Evolutionary conservation across 1,140 invertebrate genomes (phyloP), one percentile per base, ranked within the genome.

Genomic region (Procambarus virginalis): DNA sequence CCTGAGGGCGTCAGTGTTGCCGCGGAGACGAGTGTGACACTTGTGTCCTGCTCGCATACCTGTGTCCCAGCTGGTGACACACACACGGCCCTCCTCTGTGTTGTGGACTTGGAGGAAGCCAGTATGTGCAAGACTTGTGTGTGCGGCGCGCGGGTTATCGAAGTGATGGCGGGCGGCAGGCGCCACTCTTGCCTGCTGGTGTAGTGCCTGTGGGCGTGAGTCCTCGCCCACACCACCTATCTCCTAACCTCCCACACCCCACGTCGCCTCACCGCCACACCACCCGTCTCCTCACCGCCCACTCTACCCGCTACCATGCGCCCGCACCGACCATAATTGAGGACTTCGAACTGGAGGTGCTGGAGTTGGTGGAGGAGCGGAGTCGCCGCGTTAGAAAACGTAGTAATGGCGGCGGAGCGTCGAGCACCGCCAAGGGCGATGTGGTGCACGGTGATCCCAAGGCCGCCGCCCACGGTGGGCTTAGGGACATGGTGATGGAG

Each of bases 321-420:
- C 46, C 76, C 20, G 80, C 58, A 4, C 80, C 80, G 5, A 82
- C 80, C 14, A 68, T 82, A 6, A 82, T 82, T 34, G 80, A 82
- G 46, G 80, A 82, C 80, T 82, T 82, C 68, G 80, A 82, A 34
- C 46, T 82, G 9, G 80, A 82, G 46, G 80, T 82, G 22, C 46
- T 82, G 17, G 80, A 82, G 46, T 20, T 82, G 9, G 80, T 82
- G 58, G 80, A 82, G 46, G 80, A 82, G 68, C 34, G 60, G 10
- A 64, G 80, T n/a, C 14, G 34, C 3, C 20, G 20, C 20, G 51
- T 68, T 1, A 14, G 55, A 34, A 82, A 64, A 46, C 58, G 80
- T 2, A 82, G 55, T 14, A 82, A 14, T 20, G 68, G 34, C 12
- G 46, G 60, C 12, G 60, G 60, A 17, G 60, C 12, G 4, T 4